Conservation (phyloP, 2,113 vertebrate genomes). For the Hemiscyllium ocellatum region DNA sequence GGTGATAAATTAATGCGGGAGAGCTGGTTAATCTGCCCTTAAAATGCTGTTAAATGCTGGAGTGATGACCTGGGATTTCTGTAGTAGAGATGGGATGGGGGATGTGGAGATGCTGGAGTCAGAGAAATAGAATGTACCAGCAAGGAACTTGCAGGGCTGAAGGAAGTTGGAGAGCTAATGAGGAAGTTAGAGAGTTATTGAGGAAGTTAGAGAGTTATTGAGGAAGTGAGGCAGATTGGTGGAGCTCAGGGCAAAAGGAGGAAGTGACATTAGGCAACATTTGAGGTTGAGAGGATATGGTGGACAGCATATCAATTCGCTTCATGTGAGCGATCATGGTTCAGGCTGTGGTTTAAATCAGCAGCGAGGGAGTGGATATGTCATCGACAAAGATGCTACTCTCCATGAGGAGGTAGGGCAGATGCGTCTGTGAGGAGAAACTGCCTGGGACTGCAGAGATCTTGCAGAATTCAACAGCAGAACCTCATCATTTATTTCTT, state of each 20-base stretch:
- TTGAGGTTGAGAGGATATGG: not conserved
- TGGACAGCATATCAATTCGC: not conserved
- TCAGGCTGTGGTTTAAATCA: not conserved
- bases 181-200: not conserved
- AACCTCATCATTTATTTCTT: not conserved
- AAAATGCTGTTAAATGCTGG: not conserved
- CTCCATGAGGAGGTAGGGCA: not conserved
- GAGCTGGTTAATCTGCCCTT: not conserved
- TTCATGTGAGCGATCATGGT: not conserved
- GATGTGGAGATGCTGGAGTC: not conserved
- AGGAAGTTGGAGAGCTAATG: not conserved
- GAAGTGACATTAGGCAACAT: not conserved
- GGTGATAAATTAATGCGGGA: not conserved
- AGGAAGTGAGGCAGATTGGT: not conserved
- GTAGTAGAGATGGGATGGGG: not conserved
- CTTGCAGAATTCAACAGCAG: not conserved
- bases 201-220: not conserved
- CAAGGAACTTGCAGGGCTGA: too few relatives aligned
- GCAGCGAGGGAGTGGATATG: not conserved
- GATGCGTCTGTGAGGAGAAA: not conserved
- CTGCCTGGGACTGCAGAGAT: not conserved
- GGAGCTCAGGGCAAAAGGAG: not conserved
- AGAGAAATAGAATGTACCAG: not conserved
- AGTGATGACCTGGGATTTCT: not conserved
- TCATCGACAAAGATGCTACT: not conserved